Evolutionary conservation across 2,113 vertebrate species (phyloP).

Genomic region (Nothoprocta perdicaria): DNA sequence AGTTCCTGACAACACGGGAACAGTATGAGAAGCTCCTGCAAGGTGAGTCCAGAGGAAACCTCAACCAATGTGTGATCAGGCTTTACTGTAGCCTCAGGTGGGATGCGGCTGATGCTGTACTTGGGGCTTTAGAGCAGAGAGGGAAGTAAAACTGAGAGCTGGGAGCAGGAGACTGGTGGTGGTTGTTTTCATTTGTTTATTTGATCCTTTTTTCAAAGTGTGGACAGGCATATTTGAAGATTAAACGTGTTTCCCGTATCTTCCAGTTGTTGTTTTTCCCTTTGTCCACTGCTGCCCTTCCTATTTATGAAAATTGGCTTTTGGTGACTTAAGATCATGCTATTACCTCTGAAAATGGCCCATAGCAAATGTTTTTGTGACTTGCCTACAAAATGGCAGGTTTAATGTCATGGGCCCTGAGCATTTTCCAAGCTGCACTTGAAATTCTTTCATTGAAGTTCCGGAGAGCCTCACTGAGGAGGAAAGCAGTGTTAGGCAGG

Average conservation of each 20-base stretch:
- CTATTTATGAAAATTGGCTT: not conserved
- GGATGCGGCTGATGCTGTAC: not conserved
- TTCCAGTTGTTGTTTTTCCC: not conserved
- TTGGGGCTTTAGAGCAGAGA: not conserved
- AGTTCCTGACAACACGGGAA: conserved; percentile 81
- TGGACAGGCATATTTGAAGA: not conserved
- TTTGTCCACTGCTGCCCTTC: not conserved
- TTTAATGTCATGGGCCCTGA: not conserved
- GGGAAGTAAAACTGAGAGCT: not conserved
- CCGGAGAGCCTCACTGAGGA: not conserved
- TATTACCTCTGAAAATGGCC: not conserved
- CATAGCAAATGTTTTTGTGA: not conserved
- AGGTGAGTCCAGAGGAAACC: conserved; percentile 63
- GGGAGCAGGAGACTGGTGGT: not conserved
- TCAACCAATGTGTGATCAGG: not conserved
- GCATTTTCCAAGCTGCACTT: not conserved
- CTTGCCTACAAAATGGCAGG: not conserved
- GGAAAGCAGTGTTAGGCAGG: not conserved
- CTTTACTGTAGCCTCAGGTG: not conserved
- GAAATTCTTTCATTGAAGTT: not conserved
- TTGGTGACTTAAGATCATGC: too few relatives aligned
- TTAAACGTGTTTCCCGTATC: not conserved
- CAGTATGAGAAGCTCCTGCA: conserved; percentile 83
- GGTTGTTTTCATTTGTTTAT: not conserved
- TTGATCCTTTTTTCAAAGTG: too few relatives aligned